Conservation (phyloP, 2,888 invertebrate species). For the Napeogenes inachia region DNA sequence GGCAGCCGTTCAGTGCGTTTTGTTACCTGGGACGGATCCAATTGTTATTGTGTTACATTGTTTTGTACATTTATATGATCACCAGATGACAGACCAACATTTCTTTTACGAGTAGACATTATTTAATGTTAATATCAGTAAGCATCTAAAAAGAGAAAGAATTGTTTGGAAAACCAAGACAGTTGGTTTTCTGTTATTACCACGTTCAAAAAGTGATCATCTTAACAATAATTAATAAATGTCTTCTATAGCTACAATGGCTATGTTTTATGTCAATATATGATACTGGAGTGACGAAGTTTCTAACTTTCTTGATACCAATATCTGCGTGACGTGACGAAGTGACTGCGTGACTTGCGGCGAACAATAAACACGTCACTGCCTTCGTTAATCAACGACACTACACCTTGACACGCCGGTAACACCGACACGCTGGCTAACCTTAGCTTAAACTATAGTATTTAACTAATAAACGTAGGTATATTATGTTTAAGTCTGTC, state of each 20-base stretch:
- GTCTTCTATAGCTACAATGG: not conserved
- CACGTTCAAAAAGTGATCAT: too few relatives aligned
- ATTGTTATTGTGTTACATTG: not conserved
- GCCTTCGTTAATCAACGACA: constrained; percentile 69
- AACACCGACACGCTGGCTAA: constrained; percentile 12
- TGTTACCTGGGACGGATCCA: constrained; percentile 18
- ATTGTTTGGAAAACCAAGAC: too few relatives aligned
- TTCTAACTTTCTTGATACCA: constrained; percentile 23
- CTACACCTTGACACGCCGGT: constrained; percentile 50
- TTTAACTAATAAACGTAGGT: too few relatives aligned
- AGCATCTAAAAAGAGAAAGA: too few relatives aligned
- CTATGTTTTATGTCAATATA: not conserved
- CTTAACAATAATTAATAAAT: too few relatives aligned
- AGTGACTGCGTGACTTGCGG: constrained; percentile 47
- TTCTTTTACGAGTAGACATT: too few relatives aligned
- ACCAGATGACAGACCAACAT: too few relatives aligned
- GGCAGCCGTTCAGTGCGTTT: constrained; percentile 4
- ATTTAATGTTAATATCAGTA: too few relatives aligned
- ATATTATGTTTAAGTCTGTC: too few relatives aligned
- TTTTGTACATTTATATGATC: not conserved
- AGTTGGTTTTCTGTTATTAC: too few relatives aligned
- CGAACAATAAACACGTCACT: constrained; percentile 69
- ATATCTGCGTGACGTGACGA: constrained; percentile 29
- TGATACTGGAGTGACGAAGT: constrained; percentile 14
- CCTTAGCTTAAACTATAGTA: not conserved